These are phyloP conservation scores for Trypoxylus dichotomus DNA, from an alignment of 1,140 invertebrate genomes.

Conservation along the genomic window DNA sequence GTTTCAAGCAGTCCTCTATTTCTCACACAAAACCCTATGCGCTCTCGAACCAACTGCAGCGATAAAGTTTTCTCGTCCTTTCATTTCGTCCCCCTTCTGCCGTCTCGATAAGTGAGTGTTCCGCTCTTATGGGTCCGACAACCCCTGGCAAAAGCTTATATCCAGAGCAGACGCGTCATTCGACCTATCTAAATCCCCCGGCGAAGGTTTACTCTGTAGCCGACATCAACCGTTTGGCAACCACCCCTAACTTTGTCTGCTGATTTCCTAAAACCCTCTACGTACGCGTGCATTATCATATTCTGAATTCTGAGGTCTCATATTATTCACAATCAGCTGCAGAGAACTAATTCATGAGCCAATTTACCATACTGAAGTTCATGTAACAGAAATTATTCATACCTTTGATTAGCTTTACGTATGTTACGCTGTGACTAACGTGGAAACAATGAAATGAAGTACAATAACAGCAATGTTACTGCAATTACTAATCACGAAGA, in stretches of 20 bases:
- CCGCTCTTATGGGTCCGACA: slow-evolving; percentile 5
- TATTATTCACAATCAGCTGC: neutral
- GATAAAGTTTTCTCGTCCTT: slow-evolving; percentile 8
- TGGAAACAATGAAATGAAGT: too few species aligned
- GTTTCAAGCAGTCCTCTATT: neutral
- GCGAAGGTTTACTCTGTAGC: neutral
- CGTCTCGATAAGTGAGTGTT: slow-evolving; percentile 17
- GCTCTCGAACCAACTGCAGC: neutral
- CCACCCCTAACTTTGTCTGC: neutral
- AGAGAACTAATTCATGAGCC: neutral
- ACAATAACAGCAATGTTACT: too few species aligned
- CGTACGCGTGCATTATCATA: neutral
- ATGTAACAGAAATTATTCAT: too few species aligned
- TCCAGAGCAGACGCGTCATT: slow-evolving; percentile 1
- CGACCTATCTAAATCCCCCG: neutral
- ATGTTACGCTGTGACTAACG: too few species aligned
- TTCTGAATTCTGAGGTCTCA: neutral
- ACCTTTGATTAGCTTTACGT: too few species aligned
- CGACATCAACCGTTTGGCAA: slow-evolving; percentile 1
- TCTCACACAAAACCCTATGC: neutral
- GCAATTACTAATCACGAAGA: too few species aligned
- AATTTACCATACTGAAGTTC: neutral
- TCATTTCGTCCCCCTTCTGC: slow-evolving; percentile 8
- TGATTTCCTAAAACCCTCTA: neutral
- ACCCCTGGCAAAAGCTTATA: slow-evolving; percentile 3